These are phyloP conservation scores for Tiliqua scincoides DNA, from an alignment of 2,113 vertebrate species.

Conservation along the genomic window DNA sequence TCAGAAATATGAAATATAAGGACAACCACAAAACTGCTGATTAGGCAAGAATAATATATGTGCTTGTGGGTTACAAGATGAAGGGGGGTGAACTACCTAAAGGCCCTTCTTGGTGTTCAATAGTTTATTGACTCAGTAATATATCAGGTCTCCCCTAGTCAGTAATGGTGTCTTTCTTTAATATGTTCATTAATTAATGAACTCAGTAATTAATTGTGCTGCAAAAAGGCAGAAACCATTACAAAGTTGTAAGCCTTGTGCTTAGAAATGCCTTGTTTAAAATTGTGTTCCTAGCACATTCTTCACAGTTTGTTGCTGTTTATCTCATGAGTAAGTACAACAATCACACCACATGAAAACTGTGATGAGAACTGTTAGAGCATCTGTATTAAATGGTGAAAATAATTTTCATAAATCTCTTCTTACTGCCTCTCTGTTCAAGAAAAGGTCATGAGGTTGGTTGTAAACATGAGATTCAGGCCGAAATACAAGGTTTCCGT, in stretches of 20 bases:
- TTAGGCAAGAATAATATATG: slow-evolving; percentile 66
- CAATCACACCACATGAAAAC: slow-evolving; percentile 14
- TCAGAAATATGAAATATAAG: slow-evolving; percentile 72
- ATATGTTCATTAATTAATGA: slow-evolving; percentile 77
- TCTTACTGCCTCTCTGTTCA: slow-evolving; percentile 5
- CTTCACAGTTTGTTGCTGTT: not conserved
- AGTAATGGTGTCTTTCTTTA: slow-evolving; percentile 70
- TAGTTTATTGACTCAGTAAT: slow-evolving; percentile 70
- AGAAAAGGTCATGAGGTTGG: slow-evolving; percentile 34
- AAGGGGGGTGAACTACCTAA: slow-evolving; percentile 52
- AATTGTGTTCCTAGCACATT: not conserved
- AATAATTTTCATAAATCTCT: slow-evolving; percentile 47
- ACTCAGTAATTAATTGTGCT: slow-evolving; percentile 68
- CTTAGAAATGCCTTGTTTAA: slow-evolving; percentile 13
- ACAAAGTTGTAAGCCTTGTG: slow-evolving; percentile 40
- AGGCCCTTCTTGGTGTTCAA: slow-evolving; percentile 72
- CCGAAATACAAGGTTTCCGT: slow-evolving; percentile 33
- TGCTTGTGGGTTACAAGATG: slow-evolving; percentile 58
- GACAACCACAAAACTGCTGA: slow-evolving; percentile 67
- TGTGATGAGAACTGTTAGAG: slow-evolving; percentile 2
- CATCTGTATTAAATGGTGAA: slow-evolving; percentile 44
- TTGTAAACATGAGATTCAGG: slow-evolving; percentile 39
- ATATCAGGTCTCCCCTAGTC: slow-evolving; percentile 65
- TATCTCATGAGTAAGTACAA: not conserved
- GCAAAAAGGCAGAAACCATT: slow-evolving; percentile 32